A percentile compares a stretch with the other conserved stretches of the same genome.
Conservation (phyloP, 2,797 vertebrate genomes). For the Champsocephalus gunnari region DNA sequence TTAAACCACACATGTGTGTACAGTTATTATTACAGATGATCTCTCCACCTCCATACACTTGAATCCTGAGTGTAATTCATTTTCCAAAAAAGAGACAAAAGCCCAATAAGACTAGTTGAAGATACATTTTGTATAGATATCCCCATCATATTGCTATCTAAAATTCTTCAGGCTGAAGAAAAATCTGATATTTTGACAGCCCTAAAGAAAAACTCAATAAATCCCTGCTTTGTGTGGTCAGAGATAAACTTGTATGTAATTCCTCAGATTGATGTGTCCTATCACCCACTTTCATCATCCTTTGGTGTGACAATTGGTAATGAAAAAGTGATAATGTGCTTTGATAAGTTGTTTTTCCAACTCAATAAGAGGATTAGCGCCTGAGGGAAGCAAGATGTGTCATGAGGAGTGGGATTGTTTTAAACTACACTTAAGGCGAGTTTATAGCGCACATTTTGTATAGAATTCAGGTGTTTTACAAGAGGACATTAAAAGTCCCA, state of each 20-base stretch:
- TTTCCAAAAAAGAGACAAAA: too few relatives aligned
- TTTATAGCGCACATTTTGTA: conserved; percentile 19
- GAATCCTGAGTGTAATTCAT: too few relatives aligned
- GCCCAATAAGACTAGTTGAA: too few relatives aligned
- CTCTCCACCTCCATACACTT: neutral
- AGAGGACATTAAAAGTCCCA: conserved; percentile 7
- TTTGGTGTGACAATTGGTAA: conserved; percentile 47
- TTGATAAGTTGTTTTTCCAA: conserved; percentile 55
- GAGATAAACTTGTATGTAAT: conserved; percentile 27
- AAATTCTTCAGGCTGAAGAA: too few relatives aligned
- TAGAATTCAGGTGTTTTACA: conserved; percentile 10
- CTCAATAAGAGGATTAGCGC: conserved; percentile 65
- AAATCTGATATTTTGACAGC: too few relatives aligned
- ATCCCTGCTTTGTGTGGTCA: conserved; percentile 29
- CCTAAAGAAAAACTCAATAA: conserved; percentile 1
- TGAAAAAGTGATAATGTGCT: conserved; percentile 62
- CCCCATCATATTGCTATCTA: too few relatives aligned
- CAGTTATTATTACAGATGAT: neutral
- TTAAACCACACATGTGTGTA: neutral
- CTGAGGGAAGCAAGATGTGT: conserved; percentile 35
- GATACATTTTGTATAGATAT: too few relatives aligned
- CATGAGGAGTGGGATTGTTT: conserved; percentile 43
- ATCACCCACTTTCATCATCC: conserved; percentile 23
- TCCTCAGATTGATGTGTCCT: conserved; percentile 28
- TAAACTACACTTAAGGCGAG: conserved; percentile 28